Base-by-base conservation (phyloP, 2,113 vertebrate genomes). In the Hiodon tergisus region DNA sequence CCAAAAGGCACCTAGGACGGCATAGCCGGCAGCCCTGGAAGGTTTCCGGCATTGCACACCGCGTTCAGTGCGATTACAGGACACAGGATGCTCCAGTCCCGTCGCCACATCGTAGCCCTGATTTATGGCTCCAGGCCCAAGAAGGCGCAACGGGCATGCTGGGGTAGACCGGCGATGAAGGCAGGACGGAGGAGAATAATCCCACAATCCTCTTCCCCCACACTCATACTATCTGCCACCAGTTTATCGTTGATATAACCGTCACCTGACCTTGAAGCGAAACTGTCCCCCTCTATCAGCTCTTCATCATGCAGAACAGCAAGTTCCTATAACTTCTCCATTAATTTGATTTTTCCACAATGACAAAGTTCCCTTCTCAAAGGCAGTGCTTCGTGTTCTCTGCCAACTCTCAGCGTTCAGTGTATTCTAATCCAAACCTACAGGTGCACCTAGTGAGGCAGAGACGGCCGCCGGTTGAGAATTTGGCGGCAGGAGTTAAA, bases 311-410 rank as follows among this genome's bases (percentile, higher is more conserved):
- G 8, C 3, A 6, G 59, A 52, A 78, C 57, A 69, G 46, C 17
- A 60, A 52, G 67, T 10, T 10, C 47, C 53, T 74, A 69, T 68
- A 46, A 55, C 55, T 59, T 17, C 31, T 54, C 52, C n/a, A 69
- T 63, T 78, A 74, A 59, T 70, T 14, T n/a, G 46, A 52, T 53
- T 78, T 55, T 51, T 53, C 16, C 14, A 55, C 31, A 46, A 63
- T 60, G 73, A 48, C 14, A 76, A 66, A 81, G 70, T 50, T 72
- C 71, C 9, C 47, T 17, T 14, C 17, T 31, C 50, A 50, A 13
- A 10, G 11, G 13, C 54, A 52, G 31, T 5, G 4, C 70, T n/a
- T 63, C 2, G 5, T n/a, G 10, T 31, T 5, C 11, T 3, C n/a
- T 13, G 6, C 13, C 7, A n/a, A 14, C 16, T 65, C n/a, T 10